Base-by-base conservation (phyloP, 1,140 invertebrate species). In the Camponotus vicinus region DNA sequence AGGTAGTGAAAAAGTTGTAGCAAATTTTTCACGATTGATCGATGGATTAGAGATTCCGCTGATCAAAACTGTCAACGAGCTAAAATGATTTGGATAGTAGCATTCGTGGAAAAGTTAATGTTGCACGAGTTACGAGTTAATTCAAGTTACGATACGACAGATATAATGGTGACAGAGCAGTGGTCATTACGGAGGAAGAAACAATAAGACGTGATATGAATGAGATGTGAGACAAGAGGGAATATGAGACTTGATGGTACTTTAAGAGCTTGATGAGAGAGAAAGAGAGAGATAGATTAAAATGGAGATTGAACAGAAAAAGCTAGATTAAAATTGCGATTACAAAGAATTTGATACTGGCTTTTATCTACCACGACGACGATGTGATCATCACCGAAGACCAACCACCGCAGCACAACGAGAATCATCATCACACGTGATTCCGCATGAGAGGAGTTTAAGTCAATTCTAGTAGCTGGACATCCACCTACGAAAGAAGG, bases 401-500 rank as follows among this genome's bases (percentile, higher is more conserved):
- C 89, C 89, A 89, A 90, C 79, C 32, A 70, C 79, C 76, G 63
- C 57, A 79, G 88, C 89, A 90, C 88, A 89, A 90, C 89, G 88
- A 90, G 86, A 73, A 90, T 90, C 89, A 73, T 88, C 75, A 76
- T 76, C 79, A 55, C 77, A 82, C 85, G 85, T 42, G 71, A 80
- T 83, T 75, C 40, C 75, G 15, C 40, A 55, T 42, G 87, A 80
- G 80, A 66, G 70, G 76, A 80, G 70, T 83, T 86, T 70, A 91
- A 88, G 90, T 91, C 90, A 91, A 91, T 91, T 91, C 86, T 75
- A 80, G 55, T 78, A 67, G 88, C 89, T 88, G 89, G 88, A 59
- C 84, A 90, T 88, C 67, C 83, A 80, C 88, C 87, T 86, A 76
- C 64, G 37, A 75, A 73, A 63, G 79, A 89, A 80, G 88, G 86